These are phyloP conservation scores for Mesopsocus fuscifrons DNA, from an alignment of 2,888 invertebrate species.

Conservation along the genomic window DNA sequence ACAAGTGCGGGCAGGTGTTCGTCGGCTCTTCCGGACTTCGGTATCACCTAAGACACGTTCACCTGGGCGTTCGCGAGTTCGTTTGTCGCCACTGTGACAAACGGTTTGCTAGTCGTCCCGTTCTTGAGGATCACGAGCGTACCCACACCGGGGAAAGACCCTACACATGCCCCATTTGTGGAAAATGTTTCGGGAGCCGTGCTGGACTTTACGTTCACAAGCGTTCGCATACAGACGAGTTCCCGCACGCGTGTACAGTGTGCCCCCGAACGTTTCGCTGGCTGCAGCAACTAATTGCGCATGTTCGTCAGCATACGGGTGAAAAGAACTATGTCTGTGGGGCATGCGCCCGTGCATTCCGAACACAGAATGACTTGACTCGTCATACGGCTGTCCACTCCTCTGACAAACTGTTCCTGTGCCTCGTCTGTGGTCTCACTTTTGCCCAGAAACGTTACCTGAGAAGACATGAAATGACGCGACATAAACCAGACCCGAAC, in stretches of 20 bases:
- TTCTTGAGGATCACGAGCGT: conserved; percentile 27
- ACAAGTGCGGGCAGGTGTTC: conserved; percentile 24
- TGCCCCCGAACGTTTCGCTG: conserved; percentile 32
- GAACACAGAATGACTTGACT: conserved; percentile 27
- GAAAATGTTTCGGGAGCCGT: conserved; percentile 27
- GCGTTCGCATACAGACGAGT: conserved; percentile 26
- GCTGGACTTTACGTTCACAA: conserved; percentile 29
- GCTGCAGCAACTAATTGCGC: conserved; percentile 15
- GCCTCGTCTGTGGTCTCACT: conserved; percentile 17
- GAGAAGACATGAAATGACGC: conserved; percentile 26
- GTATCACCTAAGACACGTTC: conserved; percentile 32
- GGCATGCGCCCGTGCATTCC: conserved; percentile 8
- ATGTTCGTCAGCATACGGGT: conserved; percentile 15
- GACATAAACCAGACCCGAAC: no score
- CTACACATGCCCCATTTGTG: conserved; percentile 28
- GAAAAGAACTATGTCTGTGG: conserved; percentile 12
- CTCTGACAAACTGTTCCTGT: conserved; percentile 14
- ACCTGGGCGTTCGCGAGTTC: conserved; percentile 27
- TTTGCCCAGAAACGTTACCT: conserved; percentile 34
- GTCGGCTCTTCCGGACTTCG: conserved; percentile 16
- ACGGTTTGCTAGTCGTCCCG: conserved; percentile 28
- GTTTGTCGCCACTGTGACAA: conserved; percentile 30
- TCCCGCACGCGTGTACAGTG: conserved; percentile 28
- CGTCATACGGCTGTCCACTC: conserved; percentile 32
- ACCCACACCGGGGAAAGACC: conserved; percentile 28